Percentiles rank a stretch among this genome's conserved stretches.
Evolutionary conservation across 2,113 vertebrate genomes (phyloP).

Genomic region (Mionectes macconnelli): DNA sequence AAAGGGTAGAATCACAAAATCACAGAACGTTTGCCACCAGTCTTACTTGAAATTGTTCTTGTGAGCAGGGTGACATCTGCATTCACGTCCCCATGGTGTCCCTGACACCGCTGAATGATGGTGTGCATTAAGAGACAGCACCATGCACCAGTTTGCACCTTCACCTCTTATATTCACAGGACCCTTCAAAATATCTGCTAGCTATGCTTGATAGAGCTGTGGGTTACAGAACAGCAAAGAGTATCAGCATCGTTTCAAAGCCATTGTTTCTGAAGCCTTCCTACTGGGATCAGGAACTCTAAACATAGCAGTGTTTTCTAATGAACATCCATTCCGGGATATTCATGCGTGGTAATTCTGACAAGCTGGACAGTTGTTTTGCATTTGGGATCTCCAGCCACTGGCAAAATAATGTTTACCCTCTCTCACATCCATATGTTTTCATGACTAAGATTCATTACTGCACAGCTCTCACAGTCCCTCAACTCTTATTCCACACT

Average conservation of each 20-base stretch:
- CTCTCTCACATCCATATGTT: neutral
- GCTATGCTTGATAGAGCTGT: neutral
- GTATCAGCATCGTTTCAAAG: neutral
- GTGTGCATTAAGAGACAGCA: neutral
- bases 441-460: neutral
- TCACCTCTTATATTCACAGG: neutral
- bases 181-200: neutral
- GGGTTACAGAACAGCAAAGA: neutral
- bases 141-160: neutral
- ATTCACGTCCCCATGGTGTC: neutral
- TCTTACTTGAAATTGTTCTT: neutral
- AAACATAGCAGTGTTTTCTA: neutral
- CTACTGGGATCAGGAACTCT: neutral
- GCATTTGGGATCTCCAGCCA: neutral
- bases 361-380: neutral
- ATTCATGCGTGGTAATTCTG: neutral
- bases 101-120: neutral
- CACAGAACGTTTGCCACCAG: neutral
- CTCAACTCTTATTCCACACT: neutral
- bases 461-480: neutral
- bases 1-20: neutral
- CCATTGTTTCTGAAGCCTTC: neutral
- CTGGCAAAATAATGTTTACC: neutral
- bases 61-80: neutral
- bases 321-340: neutral